Base-by-base conservation (phyloP, 2,797 vertebrate species). In the Lutjanus campechanus region DNA sequence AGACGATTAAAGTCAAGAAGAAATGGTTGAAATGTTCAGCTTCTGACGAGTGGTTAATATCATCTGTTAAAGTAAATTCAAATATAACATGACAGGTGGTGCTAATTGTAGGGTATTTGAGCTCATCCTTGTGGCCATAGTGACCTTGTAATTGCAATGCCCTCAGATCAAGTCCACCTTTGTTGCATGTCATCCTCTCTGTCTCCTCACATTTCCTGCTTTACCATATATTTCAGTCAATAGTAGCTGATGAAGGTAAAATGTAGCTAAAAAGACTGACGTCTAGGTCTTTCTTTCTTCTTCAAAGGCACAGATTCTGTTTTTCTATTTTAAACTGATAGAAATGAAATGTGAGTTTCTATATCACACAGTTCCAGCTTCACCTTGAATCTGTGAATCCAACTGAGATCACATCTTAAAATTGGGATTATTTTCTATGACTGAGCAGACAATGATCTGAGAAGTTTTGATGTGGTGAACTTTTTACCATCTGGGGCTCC, bases 391-490 rank as follows among this genome's bases (percentile, higher is more conserved):
- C 68, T 51, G 41, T 46, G 43, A 73, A 13, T 12, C 22, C 13
- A 56, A 65, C 43, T 73, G 46, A 56, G 16, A 73, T 72, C 25
- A 60, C 29, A 66, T 65, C 50, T 66, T 40, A 15, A 59, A 22
- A 63, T 43, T 19, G 16, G 36, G 22, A 16, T 73, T 63, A 67
- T 69, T 80, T 73, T 74, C 36, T 76, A n/a, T 49, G 76, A 56
- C 9, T 66, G 43, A 61, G 83, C 49, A 69, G 75, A 60, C 58
- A 83, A 36, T 60, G 53, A 61, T 73, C 10, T 46, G 55, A 60
- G 61, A 22, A 2, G 49, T 77, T 83, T 80, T 77, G 61, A 89
- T 83, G 84, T 76, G 51, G 71, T 61, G 47, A 76, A 73, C 80
- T 72, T 51, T 36, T 75, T 60, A 49, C 44, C 76, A 84, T 71